A percentile compares a stretch with the other conserved stretches of the same genome.
These are phyloP conservation scores for Laspeyria flexula DNA, from an alignment of 2,888 invertebrate genomes.

Conservation along the genomic window DNA sequence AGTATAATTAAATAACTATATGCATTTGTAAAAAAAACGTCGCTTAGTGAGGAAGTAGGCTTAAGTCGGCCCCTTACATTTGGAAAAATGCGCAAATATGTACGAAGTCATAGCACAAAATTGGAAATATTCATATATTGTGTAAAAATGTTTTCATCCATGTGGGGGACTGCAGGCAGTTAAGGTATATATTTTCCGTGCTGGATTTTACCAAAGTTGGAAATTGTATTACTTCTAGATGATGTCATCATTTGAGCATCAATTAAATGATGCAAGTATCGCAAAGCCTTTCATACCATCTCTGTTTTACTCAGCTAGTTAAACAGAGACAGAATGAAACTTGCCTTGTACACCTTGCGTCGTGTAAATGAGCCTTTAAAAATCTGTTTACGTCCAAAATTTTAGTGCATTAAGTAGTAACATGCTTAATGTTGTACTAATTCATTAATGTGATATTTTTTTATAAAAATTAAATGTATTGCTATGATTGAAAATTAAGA, in stretches of 20 bases:
- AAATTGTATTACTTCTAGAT: conserved; percentile 1
- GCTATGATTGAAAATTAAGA: neutral
- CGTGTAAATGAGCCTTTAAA: neutral
- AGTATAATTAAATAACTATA: too few species aligned
- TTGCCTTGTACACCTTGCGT: neutral
- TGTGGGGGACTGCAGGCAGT: too few species aligned
- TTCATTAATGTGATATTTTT: conserved; percentile 43
- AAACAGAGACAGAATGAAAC: neutral
- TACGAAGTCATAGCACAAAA: too few species aligned
- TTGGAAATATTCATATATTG: too few species aligned
- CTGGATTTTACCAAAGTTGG: neutral
- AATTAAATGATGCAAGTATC: neutral
- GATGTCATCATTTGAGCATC: neutral
- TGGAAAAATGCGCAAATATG: too few species aligned
- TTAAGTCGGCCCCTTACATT: too few species aligned
- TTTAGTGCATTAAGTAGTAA: conserved; percentile 19
- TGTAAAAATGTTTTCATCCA: too few species aligned
- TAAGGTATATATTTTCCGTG: too few species aligned
- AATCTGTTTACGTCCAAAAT: conserved; percentile 29
- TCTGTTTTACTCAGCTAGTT: neutral
- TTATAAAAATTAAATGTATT: conserved; percentile 26
- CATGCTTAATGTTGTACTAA: conserved; percentile 25
- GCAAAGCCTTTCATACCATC: neutral
- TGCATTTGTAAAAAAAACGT: too few species aligned
- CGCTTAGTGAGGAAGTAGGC: too few species aligned